Evolutionary conservation across 2,797 vertebrate genomes (phyloP).

Genomic region (Hafferia zeledoni): DNA sequence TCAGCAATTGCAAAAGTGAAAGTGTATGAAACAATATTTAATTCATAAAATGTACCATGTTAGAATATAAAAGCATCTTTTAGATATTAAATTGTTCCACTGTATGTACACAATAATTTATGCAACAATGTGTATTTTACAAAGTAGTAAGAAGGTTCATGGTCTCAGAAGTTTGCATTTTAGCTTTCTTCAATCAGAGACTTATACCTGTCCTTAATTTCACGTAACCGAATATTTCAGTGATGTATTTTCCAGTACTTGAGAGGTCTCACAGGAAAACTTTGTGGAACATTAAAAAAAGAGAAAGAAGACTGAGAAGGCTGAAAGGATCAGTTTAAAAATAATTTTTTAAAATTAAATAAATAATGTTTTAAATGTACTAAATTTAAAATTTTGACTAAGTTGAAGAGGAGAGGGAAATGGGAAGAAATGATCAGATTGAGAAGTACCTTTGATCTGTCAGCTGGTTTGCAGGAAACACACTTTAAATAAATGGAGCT

Average conservation of each 20-base stretch:
- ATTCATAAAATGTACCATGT: neutral
- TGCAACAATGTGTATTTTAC: neutral
- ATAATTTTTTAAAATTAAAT: neutral
- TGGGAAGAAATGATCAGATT: neutral
- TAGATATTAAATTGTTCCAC: neutral
- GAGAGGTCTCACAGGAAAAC: neutral
- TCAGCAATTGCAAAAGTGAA: neutral
- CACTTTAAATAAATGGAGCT: constrained; percentile 37
- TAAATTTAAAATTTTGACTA: neutral
- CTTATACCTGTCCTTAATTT: neutral
- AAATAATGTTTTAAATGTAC: neutral
- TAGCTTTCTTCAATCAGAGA: neutral
- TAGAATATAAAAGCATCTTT: neutral
- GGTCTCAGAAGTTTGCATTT: neutral
- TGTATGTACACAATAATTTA: neutral
- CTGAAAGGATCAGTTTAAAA: neutral
- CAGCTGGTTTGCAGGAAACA: constrained; percentile 57
- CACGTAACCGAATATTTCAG: neutral
- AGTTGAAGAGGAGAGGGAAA: neutral
- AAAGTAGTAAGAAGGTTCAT: neutral
- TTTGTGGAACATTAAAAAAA: neutral
- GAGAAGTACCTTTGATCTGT: constrained; percentile 56
- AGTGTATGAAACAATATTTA: neutral
- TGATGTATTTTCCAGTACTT: neutral
- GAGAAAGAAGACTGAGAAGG: neutral